These are phyloP conservation scores for Oncorhynchus tshawytscha DNA, from an alignment of 2,113 vertebrate genomes.

Conservation along the genomic window DNA sequence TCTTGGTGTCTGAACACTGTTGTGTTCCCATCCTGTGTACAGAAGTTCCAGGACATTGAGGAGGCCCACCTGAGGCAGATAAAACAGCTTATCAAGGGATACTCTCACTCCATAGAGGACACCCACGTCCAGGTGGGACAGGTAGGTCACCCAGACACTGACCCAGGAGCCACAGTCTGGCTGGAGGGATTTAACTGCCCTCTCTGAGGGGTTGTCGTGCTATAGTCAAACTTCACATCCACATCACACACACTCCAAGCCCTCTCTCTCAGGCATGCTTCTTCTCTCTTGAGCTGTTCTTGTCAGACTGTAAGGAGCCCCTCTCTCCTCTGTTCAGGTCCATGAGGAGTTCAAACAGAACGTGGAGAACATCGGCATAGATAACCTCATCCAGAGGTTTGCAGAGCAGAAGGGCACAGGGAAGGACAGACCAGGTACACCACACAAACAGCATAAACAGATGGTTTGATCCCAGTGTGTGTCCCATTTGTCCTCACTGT, in stretches of 20 bases:
- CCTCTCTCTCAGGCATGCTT: too few species aligned
- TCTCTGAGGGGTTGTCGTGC: background rate
- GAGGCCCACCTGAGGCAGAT: slow-evolving; percentile 87
- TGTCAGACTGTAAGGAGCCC: background rate
- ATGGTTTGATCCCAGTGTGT: background rate
- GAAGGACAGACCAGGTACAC: slow-evolving; percentile 83
- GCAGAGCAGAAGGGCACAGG: slow-evolving; percentile 90
- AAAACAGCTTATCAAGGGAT: slow-evolving; percentile 89
- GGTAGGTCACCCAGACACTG: slow-evolving; percentile 62
- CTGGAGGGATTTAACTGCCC: background rate
- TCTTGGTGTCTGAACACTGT: too few species aligned
- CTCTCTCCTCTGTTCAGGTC: slow-evolving; percentile 70
- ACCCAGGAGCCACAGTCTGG: background rate
- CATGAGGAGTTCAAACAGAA: slow-evolving; percentile 97
- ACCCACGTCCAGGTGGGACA: slow-evolving; percentile 96
- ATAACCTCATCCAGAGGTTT: slow-evolving; percentile 85
- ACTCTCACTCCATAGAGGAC: slow-evolving; percentile 90
- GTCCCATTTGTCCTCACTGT: background rate
- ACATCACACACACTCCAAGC: too few species aligned
- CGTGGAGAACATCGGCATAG: slow-evolving; percentile 89
- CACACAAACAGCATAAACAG: background rate
- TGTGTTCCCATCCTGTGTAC: slow-evolving; percentile 3
- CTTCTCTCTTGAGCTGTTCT: background rate
- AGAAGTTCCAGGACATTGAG: slow-evolving; percentile 93
- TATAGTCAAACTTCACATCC: too few species aligned